These are phyloP conservation scores for Takifugu flavidus DNA, from an alignment of 2,113 vertebrate species.

Conservation along the genomic window DNA sequence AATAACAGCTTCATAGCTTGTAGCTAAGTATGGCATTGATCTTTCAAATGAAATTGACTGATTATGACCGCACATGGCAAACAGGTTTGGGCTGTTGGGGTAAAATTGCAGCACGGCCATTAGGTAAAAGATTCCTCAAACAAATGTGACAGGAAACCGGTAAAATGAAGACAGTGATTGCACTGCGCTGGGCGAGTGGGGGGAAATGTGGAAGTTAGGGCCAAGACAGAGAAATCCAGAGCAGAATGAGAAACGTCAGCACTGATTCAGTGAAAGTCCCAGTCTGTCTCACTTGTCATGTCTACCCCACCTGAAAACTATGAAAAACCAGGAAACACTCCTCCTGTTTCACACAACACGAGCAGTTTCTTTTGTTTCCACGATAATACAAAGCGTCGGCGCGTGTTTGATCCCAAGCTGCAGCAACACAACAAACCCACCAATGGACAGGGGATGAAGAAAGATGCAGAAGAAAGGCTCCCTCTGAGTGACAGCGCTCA, in stretches of 20 bases:
- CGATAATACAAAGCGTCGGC: neutral
- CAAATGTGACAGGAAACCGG: conserved; percentile 59
- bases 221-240: conserved; percentile 3
- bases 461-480: conserved; percentile 37
- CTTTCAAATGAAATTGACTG: conserved; percentile 75
- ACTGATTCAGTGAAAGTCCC: conserved; percentile 17
- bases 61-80: conserved; percentile 62
- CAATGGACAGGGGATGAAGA: conserved; percentile 27
- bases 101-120: conserved; percentile 45
- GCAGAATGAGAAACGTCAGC: conserved; percentile 33
- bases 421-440: neutral
- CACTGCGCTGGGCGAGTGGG: conserved; percentile 16
- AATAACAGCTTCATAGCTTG: conserved; percentile 66
- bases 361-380: neutral
- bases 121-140: conserved; percentile 58
- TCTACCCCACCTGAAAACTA: conserved; percentile 18
- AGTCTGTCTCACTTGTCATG: conserved; percentile 12
- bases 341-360: neutral
- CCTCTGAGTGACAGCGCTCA: conserved; percentile 49
- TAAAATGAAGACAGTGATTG: conserved; percentile 73
- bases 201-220: too few relatives aligned
- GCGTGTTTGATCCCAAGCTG: conserved; percentile 8
- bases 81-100: conserved; percentile 60
- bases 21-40: conserved; percentile 61
- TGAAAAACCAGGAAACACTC: conserved; percentile 2